A percentile compares a stretch with the other conserved stretches of the same genome.
phyloP scores from a whole-genome alignment of 2,797 vertebrate genomes.

The Urosaurus nigricauda region DNA sequence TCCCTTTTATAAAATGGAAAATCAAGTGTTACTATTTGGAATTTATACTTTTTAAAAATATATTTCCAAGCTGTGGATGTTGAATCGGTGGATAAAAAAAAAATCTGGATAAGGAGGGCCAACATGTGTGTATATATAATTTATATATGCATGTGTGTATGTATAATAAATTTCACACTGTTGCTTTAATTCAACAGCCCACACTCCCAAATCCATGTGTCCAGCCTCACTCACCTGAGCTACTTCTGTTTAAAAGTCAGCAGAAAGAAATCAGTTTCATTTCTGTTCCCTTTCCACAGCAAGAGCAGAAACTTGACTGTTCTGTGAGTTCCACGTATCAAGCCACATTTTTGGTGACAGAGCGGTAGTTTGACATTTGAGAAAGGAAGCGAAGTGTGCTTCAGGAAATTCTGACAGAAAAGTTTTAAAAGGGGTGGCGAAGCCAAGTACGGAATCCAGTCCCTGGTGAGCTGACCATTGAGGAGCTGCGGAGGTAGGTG shows the following conservation, averaged over 20 bases:
- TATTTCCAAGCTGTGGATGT: too few species aligned
- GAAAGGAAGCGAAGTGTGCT: background rate
- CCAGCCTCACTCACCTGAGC: background rate
- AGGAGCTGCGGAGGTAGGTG: conserved; percentile 17
- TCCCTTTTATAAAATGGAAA: too few species aligned
- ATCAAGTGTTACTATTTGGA: too few species aligned
- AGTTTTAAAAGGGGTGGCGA: background rate
- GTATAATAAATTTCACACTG: too few species aligned
- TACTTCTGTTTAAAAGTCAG: background rate
- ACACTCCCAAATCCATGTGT: background rate
- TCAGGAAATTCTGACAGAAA: background rate
- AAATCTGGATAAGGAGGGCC: too few species aligned
- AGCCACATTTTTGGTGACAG: background rate
- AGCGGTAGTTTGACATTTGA: background rate
- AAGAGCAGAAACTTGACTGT: background rate
- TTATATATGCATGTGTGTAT: too few species aligned
- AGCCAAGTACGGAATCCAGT: background rate
- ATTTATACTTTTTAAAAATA: too few species aligned
- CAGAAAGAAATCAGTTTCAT: background rate
- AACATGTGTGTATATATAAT: too few species aligned
- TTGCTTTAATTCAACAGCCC: background rate
- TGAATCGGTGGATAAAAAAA: too few species aligned
- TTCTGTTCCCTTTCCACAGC: background rate
- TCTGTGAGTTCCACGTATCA: too few species aligned
- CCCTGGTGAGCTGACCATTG: too few species aligned